Percentiles rank a stretch among this genome's conserved stretches.
Conservation (phyloP, 1,140 invertebrate genomes). For the Physella acuta region DNA sequence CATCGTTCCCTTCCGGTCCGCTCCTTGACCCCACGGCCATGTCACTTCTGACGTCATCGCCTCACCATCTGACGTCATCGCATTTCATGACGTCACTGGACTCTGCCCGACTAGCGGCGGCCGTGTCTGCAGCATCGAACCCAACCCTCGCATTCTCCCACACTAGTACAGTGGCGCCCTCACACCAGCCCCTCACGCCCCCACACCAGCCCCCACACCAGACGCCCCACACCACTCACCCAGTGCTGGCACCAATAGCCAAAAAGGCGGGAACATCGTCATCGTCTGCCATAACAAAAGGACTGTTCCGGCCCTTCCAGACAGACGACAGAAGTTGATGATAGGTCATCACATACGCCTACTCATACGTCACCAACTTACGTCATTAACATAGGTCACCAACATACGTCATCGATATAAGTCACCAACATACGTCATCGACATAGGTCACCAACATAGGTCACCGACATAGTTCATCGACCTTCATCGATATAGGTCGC, state of each 20-base stretch:
- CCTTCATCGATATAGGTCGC: no score
- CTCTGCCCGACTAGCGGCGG: conserved; percentile 35
- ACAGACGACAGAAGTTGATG: conserved; percentile 35
- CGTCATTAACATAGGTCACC: no score
- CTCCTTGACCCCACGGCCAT: conserved; percentile 29
- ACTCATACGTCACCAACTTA: no score
- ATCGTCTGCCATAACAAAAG: conserved; percentile 34
- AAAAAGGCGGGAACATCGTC: conserved; percentile 23
- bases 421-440: no score
- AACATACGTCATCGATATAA: no score
- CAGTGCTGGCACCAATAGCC: conserved; percentile 1
- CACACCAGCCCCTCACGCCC: conserved; percentile 12
- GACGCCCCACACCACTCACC: background rate
- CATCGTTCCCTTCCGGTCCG: background rate
- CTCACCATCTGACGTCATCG: conserved; percentile 28
- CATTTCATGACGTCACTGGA: conserved; percentile 28
- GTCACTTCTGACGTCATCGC: conserved; percentile 19
- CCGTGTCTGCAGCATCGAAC: conserved; percentile 29
- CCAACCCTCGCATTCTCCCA: conserved; percentile 20
- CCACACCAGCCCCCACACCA: conserved; percentile 24
- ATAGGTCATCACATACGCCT: background rate
- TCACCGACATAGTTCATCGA: no score
- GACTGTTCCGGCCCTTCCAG: conserved; percentile 43
- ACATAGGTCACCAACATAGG: no score
- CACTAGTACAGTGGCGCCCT: conserved; percentile 12